A percentile compares a stretch with the other conserved stretches of the same genome.
These are phyloP conservation scores for Caenorhabditis imperialis DNA, from an alignment of 2,888 invertebrate genomes.

Conservation along the genomic window DNA sequence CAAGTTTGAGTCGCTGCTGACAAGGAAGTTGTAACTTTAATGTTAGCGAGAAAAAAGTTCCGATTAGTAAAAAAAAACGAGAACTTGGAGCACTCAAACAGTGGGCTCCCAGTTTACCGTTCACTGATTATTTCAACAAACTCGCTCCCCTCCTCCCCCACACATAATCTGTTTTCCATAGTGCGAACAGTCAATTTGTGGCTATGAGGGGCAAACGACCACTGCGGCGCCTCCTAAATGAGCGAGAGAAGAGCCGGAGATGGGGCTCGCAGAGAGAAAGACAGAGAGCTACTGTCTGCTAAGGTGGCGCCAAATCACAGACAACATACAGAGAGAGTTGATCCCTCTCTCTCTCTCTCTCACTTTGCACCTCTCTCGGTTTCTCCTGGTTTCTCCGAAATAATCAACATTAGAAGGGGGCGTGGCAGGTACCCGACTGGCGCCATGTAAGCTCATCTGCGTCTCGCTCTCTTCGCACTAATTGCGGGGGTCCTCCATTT, in stretches of 20 bases:
- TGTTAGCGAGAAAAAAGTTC: no score
- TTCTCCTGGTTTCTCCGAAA: slow-evolving; percentile 36
- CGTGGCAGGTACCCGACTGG: slow-evolving; percentile 47
- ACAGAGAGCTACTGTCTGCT: slow-evolving; percentile 34
- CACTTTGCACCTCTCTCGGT: slow-evolving; percentile 22
- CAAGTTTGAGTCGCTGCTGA: no score
- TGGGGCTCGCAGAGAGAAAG: slow-evolving; percentile 19
- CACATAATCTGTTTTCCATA: not conserved
- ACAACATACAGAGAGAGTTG: slow-evolving; percentile 33
- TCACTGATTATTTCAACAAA: slow-evolving; percentile 15
- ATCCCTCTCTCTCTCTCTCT: slow-evolving; percentile 40
- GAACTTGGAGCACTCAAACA: no score
- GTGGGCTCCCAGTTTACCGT: no score
- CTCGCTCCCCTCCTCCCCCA: not conserved
- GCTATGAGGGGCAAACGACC: slow-evolving; percentile 8
- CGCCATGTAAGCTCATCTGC: slow-evolving; percentile 54
- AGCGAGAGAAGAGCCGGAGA: slow-evolving; percentile 33
- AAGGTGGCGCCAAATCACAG: slow-evolving; percentile 50
- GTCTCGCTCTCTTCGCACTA: slow-evolving; percentile 48
- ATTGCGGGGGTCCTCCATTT: slow-evolving; percentile 21
- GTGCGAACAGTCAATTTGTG: slow-evolving; percentile 3
- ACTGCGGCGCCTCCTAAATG: slow-evolving; percentile 34
- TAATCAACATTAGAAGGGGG: slow-evolving; percentile 48
- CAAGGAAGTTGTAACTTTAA: no score
- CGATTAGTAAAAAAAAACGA: no score